Evolutionary conservation across 2,888 invertebrate species (phyloP).

Genomic region (Ectropis crepuscularia): DNA sequence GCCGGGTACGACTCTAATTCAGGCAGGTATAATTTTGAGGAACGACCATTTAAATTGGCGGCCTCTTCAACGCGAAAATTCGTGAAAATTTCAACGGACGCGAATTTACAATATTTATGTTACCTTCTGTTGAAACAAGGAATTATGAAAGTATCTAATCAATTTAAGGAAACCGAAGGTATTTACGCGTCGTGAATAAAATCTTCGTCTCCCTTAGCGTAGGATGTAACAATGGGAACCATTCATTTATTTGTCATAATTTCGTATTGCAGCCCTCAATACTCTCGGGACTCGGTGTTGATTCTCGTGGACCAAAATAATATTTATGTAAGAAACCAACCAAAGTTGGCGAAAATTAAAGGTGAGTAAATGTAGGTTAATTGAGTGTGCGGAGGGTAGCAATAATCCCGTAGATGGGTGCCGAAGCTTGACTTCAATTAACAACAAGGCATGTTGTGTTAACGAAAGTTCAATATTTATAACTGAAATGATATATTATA

Average conservation of each 20-base stretch:
- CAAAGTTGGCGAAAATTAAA: slow-evolving; percentile 33
- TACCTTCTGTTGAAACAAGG: slow-evolving; percentile 46
- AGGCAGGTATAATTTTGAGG: slow-evolving; percentile 35
- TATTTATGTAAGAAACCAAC: slow-evolving; percentile 25
- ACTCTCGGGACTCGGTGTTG: slow-evolving; percentile 12
- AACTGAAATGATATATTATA: not conserved
- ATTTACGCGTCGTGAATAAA: slow-evolving; percentile 42
- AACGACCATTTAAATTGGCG: slow-evolving; percentile 38
- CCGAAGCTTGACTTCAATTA: slow-evolving; percentile 43
- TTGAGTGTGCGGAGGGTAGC: slow-evolving; percentile 51
- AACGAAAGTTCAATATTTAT: not conserved
- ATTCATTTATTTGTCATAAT: slow-evolving; percentile 29
- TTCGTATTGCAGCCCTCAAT: slow-evolving; percentile 15
- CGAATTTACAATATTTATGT: slow-evolving; percentile 46
- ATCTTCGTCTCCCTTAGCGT: slow-evolving; percentile 24
- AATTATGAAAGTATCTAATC: slow-evolving; percentile 53
- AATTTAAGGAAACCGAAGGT: slow-evolving; percentile 51
- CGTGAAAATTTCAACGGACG: slow-evolving; percentile 33
- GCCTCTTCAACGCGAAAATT: slow-evolving; percentile 32
- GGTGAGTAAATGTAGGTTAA: slow-evolving; percentile 33
- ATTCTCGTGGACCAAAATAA: slow-evolving; percentile 14
- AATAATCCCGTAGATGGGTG: slow-evolving; percentile 55
- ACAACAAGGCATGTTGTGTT: slow-evolving; percentile 10
- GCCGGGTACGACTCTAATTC: slow-evolving; percentile 26
- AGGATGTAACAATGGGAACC: slow-evolving; percentile 36